Conservation (phyloP, 2,113 vertebrate genomes). For the Eolophus roseicapilla region DNA sequence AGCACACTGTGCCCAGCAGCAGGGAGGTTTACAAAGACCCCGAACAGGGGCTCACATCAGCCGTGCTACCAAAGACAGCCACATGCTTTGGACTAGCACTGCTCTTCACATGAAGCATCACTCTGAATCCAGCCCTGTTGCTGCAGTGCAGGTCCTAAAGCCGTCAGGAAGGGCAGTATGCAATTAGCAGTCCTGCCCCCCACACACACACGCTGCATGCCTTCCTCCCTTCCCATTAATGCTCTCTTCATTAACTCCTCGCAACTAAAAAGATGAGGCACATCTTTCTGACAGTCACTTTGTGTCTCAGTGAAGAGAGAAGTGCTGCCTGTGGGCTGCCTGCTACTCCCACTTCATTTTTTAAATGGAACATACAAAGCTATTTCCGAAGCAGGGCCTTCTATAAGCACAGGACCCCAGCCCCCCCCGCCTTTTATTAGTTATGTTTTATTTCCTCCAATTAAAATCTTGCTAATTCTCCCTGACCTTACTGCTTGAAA, state of each 20-base stretch:
- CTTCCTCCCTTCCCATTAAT: not conserved
- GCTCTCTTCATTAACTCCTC: not conserved
- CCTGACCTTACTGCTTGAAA: not conserved
- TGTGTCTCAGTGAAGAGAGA: not conserved
- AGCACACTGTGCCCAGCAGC: not conserved
- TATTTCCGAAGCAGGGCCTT: not conserved
- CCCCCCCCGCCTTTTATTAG: not conserved
- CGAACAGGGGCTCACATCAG: not conserved
- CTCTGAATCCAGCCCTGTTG: fast-evolving
- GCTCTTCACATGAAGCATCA: not conserved
- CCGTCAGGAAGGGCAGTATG: not conserved
- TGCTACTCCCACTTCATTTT: not conserved
- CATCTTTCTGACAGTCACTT: not conserved
- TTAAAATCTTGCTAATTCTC: not conserved
- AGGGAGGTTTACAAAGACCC: not conserved
- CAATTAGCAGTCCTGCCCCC: not conserved
- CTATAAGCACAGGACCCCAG: not conserved
- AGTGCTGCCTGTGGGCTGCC: not conserved
- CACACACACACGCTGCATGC: not conserved
- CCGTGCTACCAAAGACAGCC: not conserved
- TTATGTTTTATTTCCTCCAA: not conserved
- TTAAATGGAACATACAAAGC: not conserved
- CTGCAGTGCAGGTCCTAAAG: not conserved
- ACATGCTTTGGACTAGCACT: fast-evolving
- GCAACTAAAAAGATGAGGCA: not conserved